phyloP scores from a whole-genome alignment of 1,140 invertebrate genomes.

The Zaprionus africanus region DNA sequence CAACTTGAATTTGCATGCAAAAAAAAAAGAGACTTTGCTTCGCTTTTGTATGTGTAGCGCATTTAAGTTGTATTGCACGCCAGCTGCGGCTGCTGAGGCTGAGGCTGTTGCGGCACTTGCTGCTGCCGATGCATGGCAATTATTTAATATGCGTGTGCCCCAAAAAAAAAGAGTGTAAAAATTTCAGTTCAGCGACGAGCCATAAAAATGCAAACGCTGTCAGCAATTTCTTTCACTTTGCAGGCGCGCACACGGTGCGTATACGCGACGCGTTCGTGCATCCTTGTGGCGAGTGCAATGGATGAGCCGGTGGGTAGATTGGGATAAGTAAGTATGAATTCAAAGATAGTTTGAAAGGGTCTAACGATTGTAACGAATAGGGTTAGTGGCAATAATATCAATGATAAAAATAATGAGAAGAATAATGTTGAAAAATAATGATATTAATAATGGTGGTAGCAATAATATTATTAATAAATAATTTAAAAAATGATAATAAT shows the following conservation, averaged over 20 bases:
- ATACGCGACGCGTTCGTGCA: constrained; percentile 16
- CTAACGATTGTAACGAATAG: too few relatives aligned
- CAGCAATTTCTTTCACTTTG: constrained; percentile 35
- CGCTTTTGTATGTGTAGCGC: not conserved
- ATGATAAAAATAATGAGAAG: too few relatives aligned
- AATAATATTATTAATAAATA: too few relatives aligned
- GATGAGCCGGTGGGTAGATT: not conserved
- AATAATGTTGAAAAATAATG: too few relatives aligned
- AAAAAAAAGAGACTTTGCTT: not conserved
- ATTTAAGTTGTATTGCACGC: constrained; percentile 26
- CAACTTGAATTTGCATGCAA: constrained; percentile 27
- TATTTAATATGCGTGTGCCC: constrained; percentile 21
- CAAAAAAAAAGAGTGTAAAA: constrained; percentile 4
- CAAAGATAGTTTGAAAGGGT: too few relatives aligned
- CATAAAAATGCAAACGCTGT: constrained; percentile 40
- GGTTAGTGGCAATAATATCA: too few relatives aligned
- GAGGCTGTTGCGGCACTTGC: not conserved
- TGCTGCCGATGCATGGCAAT: constrained; percentile 21
- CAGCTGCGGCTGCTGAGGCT: constrained; percentile 1
- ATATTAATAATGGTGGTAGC: too few relatives aligned
- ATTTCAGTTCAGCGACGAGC: constrained; percentile 9
- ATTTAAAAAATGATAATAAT: too few relatives aligned
- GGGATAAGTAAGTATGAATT: not conserved
- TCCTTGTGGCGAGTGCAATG: not conserved
- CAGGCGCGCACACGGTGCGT: constrained; percentile 6